Evolutionary conservation across 2,888 invertebrate species (phyloP), one percentile per base, ranked within the genome.

Genomic region (Acleris laterana): DNA sequence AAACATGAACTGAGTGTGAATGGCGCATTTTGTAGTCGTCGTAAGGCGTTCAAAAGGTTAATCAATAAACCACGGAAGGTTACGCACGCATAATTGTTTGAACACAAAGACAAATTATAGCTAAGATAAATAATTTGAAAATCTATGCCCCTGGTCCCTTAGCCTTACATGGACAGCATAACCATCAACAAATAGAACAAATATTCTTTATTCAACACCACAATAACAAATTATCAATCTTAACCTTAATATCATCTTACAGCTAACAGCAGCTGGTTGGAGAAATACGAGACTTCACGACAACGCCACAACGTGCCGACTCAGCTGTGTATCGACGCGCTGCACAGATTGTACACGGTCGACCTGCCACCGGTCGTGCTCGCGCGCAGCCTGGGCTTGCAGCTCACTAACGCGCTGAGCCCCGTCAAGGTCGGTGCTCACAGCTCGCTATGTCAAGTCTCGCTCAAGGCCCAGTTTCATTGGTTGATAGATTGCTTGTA

Each of bases 251-350:
- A 2, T 25, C 19, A 2, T 38, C 20, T 49, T 38, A n/a, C 82
- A 96, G 97, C 96, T 7, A 94, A 96, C 72, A 84, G 95, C 25
- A 89, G 90, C 19, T 95, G 96, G 90, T 91, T 99, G 66, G 89
- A 94, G 62, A 94, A 95, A 72, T 99, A 99, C 82, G 99, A 99
- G 89, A 96, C 95, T 3, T 85, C 93, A 56, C 93, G 98, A 17
- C 97, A 99, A 82, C 90, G 96, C 22, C 96, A 97, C 81, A 98
- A 98, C 84, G 94, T 99, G 25, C 98, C 99, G 0, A 96, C 97
- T 0, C 96, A 98, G 95, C 85, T 97, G 16, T 96, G 96, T 0
- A 95, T 98, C 4, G 98, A 99, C 86, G 96, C 96, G 6, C 89
- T 99, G 53, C 97, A 98, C 78, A 93, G 96, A 53, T 91, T 99